Conservation (phyloP, 2,888 invertebrate genomes). For the Imbricaverruca yamaguchii region DNA sequence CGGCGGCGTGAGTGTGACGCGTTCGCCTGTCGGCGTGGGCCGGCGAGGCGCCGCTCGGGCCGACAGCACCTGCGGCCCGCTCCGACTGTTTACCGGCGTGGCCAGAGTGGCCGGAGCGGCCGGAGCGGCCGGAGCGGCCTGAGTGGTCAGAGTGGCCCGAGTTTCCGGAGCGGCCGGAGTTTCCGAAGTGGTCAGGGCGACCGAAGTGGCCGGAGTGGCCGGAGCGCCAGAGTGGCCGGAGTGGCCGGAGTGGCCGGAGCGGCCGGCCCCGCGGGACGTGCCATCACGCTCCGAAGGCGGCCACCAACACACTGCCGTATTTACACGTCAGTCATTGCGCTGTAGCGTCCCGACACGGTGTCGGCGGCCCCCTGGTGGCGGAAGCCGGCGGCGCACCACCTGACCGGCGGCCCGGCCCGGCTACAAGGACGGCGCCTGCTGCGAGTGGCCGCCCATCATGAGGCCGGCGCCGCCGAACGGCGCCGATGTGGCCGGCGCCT, state of each 20-base stretch:
- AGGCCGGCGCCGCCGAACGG: not conserved
- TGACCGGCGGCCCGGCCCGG: not conserved
- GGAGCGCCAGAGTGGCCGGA: not conserved
- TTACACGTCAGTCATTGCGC: not conserved
- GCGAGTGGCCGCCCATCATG: not conserved
- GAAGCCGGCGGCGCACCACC: not conserved
- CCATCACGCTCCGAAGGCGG: not conserved
- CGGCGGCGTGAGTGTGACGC: not conserved
- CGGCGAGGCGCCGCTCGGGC: not conserved
- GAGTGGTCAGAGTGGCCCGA: not conserved
- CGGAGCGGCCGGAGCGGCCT: not conserved
- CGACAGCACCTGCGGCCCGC: not conserved
- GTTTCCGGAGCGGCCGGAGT: not conserved
- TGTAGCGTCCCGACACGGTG: not conserved
- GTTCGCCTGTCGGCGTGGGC: not conserved
- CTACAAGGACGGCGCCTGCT: not conserved
- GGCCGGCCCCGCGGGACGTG: not conserved
- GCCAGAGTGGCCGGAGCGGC: no score
- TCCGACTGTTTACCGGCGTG: not conserved
- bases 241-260: not conserved
- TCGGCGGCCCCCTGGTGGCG: not conserved
- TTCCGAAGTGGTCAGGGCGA: constrained; percentile 21
- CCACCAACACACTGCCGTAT: not conserved
- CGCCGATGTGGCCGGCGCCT: constrained; percentile 22
- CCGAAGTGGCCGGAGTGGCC: no score